phyloP scores from a whole-genome alignment of 2,888 invertebrate species.

The Onthophagus sagittarius region DNA sequence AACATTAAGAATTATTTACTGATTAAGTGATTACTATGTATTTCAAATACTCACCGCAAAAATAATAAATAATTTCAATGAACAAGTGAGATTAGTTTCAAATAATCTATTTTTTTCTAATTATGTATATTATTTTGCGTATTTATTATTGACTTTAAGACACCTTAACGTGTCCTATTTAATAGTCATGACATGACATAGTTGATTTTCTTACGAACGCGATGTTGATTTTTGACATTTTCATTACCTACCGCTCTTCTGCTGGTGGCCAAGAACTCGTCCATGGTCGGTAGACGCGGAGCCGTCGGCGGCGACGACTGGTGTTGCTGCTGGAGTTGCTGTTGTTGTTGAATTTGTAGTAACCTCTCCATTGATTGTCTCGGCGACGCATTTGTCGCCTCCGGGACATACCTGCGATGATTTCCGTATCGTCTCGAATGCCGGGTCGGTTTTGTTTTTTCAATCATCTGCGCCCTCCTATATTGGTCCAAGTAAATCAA shows the following conservation, averaged over 20 bases:
- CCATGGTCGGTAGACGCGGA: constrained; percentile 52
- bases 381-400: constrained; percentile 18
- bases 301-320: constrained; percentile 27
- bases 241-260: constrained; percentile 43
- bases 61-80: neutral
- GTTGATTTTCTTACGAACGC: constrained; percentile 20
- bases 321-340: too few species aligned
- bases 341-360: neutral
- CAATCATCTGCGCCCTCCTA: constrained; percentile 50
- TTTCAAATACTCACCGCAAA: neutral
- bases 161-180: neutral
- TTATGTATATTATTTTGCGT: too few species aligned
- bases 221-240: neutral
- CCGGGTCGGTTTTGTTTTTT: constrained; percentile 45
- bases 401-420: neutral
- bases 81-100: too few species aligned
- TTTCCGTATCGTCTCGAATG: neutral
- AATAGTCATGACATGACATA: constrained; percentile 21
- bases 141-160: neutral
- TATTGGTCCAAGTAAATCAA: constrained; percentile 63
- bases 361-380: constrained; percentile 17
- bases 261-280: constrained; percentile 51
- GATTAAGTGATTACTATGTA: neutral
- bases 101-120: neutral
- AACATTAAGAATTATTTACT: neutral